These are phyloP conservation scores for Colletes gigas DNA, from an alignment of 1,140 invertebrate genomes.

Conservation along the genomic window DNA sequence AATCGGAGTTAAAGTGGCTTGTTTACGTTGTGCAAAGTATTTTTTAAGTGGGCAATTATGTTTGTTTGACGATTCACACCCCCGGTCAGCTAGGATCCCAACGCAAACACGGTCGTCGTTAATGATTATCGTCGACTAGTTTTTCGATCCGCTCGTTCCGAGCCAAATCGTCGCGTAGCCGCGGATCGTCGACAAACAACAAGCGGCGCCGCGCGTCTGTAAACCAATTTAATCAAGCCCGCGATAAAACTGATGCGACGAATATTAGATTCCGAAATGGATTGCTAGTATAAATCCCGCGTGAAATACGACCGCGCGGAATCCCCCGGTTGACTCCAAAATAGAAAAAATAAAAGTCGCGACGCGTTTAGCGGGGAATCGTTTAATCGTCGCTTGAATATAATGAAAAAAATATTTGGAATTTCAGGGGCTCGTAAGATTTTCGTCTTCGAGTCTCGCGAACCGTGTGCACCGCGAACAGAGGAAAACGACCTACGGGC, in stretches of 20 bases:
- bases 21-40: no score
- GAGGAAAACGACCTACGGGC: background rate
- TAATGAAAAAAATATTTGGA: no score
- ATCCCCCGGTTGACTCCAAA: constrained; percentile 2
- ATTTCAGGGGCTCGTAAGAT: no score
- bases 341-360: background rate
- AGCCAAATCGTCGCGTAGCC: background rate
- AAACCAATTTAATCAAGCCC: constrained; percentile 63
- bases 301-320: constrained; percentile 35
- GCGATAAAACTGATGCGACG: constrained; percentile 60
- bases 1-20: no score
- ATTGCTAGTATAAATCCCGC: constrained; percentile 57
- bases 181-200: constrained; percentile 40
- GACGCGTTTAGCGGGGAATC: no score
- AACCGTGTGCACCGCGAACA: no score
- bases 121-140: constrained; percentile 50
- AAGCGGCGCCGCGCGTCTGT: constrained; percentile 21
- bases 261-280: constrained; percentile 55
- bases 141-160: constrained; percentile 9
- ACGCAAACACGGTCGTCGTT: constrained; percentile 30
- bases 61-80: no score
- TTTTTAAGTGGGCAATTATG: no score
- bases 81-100: no score
- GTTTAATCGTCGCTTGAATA: no score
- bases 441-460: no score